Evolutionary conservation across 2,888 invertebrate genomes (phyloP), one percentile per base, ranked within the genome.

Genomic region (Thalpophila matura): DNA sequence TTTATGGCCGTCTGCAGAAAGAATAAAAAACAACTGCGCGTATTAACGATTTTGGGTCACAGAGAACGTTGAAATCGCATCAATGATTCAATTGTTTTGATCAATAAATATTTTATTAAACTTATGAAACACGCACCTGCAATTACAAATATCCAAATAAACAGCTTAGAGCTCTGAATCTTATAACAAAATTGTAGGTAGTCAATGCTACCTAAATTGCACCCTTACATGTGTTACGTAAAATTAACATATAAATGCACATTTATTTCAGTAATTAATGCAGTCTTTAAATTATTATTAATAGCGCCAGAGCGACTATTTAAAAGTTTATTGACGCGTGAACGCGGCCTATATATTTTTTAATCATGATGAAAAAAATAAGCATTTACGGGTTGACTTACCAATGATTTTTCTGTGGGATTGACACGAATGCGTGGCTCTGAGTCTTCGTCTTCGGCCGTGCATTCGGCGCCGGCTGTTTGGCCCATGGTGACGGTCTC

Each of bases 351-450:
- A 47, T 42, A 59, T 42, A 47, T 42, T 56, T 56, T 60, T 43
- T 45, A 64, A 57, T 68, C 20, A 45, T 37, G 24, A 53, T 31
- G 12, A 10, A 24, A 58, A 53, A 46, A 42, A 14, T 1, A 12
- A 16, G 18, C 43, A 10, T 35, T 29, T 4, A 7, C 1, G 2
- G 43, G 37, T 60, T 74, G 31, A 86, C 95, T 95, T 81, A 96
- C 96, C 93, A 96, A 82, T 58, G 95, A 96, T 66, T 88, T 90
- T 74, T 95, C 95, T 1, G 95, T 93, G 29, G 95, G 94, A 71
- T 95, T 94, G 61, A 91, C 90, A 56, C 90, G 91, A 75, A 95
- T 95, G 83, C 94, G 95, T 51, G 95, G 95, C 77, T 95, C 94
- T 27, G 68, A 56, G 60, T 95, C 95, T 59, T 95, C 95, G 50